Percentiles rank a stretch among this genome's conserved stretches.
Conservation (phyloP, 2,113 vertebrate species). For the Felis chaus region DNA sequence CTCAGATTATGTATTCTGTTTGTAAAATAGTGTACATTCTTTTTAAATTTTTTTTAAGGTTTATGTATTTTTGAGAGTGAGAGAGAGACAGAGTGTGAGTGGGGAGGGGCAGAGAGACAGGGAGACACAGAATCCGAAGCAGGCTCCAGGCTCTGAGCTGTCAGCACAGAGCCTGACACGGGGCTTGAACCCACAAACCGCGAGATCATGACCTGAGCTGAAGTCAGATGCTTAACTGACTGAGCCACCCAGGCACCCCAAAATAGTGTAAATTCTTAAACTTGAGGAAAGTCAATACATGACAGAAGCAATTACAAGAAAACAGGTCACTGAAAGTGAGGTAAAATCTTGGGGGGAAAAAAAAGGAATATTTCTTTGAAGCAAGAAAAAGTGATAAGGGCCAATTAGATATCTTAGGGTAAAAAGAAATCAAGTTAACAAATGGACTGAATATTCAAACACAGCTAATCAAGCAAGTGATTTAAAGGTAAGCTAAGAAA, state of each 20-base stretch:
- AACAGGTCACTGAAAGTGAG: not conserved
- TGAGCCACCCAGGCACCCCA: no score
- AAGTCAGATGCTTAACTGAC: no score
- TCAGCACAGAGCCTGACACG: no score
- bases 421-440: not conserved
- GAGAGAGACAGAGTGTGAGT: no score
- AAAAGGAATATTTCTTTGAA: not conserved
- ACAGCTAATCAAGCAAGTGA: not conserved
- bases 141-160: no score
- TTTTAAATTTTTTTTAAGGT: no score
- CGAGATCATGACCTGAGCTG: no score
- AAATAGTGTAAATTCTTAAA: not conserved
- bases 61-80: no score
- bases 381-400: not conserved
- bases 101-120: no score
- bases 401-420: not conserved
- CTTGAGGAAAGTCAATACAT: not conserved
- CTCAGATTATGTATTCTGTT: not conserved
- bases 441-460: not conserved
- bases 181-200: no score
- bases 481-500: not conserved
- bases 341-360: not conserved
- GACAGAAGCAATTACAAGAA: not conserved
- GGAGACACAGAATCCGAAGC: no score
- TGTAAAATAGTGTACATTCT: not conserved